Percentiles rank a stretch among this genome's conserved stretches.
These are phyloP conservation scores for Edolisoma coerulescens DNA, from an alignment of 2,113 vertebrate genomes.

Conservation along the genomic window DNA sequence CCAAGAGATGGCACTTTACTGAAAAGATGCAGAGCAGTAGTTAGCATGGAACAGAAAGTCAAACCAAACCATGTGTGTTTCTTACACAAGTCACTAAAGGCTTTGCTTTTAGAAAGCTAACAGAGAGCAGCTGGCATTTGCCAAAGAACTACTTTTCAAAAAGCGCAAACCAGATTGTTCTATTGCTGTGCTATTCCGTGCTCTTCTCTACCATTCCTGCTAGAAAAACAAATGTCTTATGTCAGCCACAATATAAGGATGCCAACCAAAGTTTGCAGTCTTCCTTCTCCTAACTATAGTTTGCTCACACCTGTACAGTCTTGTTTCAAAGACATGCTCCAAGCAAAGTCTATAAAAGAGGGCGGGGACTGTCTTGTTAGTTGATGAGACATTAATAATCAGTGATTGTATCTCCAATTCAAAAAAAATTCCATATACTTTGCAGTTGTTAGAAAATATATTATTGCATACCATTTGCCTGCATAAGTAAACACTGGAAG, in stretches of 20 bases:
- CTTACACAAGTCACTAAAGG: background rate
- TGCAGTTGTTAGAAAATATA: slow-evolving; percentile 21
- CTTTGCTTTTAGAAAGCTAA: slow-evolving; percentile 38
- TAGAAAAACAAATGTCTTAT: slow-evolving; percentile 39
- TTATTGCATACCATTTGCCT: background rate
- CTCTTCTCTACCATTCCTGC: background rate
- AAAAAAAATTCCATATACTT: slow-evolving; percentile 14
- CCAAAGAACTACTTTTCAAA: slow-evolving; percentile 31
- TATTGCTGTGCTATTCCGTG: background rate
- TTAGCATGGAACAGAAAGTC: background rate
- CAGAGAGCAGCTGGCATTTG: slow-evolving; percentile 35
- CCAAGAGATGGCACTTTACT: background rate
- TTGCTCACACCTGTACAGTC: slow-evolving; percentile 70
- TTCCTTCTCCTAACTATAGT: slow-evolving; percentile 52
- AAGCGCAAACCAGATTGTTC: slow-evolving; percentile 26
- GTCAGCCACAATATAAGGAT: slow-evolving; percentile 25
- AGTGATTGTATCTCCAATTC: slow-evolving; percentile 43
- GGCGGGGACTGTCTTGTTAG: slow-evolving; percentile 51
- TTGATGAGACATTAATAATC: slow-evolving; percentile 61
- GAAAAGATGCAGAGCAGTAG: slow-evolving; percentile 19
- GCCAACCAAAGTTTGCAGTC: background rate
- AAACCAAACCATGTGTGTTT: slow-evolving; percentile 26
- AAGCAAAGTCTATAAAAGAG: slow-evolving; percentile 67
- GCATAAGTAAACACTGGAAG: background rate
- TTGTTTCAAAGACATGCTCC: slow-evolving; percentile 65